Base-by-base conservation (phyloP, 2,888 invertebrate genomes). In the Phyto melanocephala region DNA sequence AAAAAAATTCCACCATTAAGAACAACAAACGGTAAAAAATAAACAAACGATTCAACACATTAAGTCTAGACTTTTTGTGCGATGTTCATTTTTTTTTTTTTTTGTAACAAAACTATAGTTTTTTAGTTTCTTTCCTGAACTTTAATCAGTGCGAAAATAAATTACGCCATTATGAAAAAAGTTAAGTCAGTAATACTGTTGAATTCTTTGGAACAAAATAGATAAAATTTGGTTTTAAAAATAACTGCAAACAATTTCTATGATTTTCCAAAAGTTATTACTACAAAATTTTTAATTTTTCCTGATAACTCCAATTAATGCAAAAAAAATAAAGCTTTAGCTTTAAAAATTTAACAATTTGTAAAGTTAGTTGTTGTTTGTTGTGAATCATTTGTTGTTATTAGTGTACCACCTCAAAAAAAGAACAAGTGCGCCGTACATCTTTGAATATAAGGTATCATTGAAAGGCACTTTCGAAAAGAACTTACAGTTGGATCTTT, bases 31-130 rank as follows among this genome's bases (percentile, higher is more conserved):
- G n/a, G n/a, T 20, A 67, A 28, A 67, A 63, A 50, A 58, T 37
- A 68, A 76, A 33, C 58, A 56, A 78, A 79, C 52, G 67, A 72
- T 47, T 58, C 40, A 58, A 67, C 50, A 67, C 11, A 71, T 63
- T 56, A 74, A 56, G 81, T 81, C 81, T 81, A 81, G 81, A 81
- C 81, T 62, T 35, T 68, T 56, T 15, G 47, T 28, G 3, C 28
- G 28, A 28, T 28, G 28, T 28, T 28, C 28, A 5, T 28, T 28
- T 52, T 10, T 5, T 15, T 15, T 47, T 35, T 20, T 20, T 7
- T 35, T 63, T 20, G 33, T 42, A 42, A 52, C 33, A 63, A 47
- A 70, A 70, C 24, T 35, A 28, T 20, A 60, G 10, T 8, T 10
- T 45, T 17, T 24, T 74, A 5, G 28, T 28, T 70, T 71, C 52